phyloP scores from a whole-genome alignment of 2,888 invertebrate species.

The Lysandra bellargus region DNA sequence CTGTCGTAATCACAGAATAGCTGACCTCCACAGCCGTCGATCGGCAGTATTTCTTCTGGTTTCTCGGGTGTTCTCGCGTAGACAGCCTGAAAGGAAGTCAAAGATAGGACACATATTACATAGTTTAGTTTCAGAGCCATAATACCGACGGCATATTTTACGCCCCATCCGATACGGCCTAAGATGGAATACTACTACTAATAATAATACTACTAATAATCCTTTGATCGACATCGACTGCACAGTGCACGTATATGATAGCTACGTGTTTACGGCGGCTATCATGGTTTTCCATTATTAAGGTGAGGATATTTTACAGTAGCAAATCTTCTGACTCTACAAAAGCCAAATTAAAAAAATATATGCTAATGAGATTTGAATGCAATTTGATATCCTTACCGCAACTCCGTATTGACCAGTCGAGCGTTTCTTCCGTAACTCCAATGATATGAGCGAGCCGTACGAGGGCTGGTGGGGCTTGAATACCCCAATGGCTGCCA shows the following conservation, averaged over 20 bases:
- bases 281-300: too few relatives aligned
- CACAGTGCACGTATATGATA: too few relatives aligned
- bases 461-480: constrained; percentile 80
- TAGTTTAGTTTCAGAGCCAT: neutral
- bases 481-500: constrained; percentile 78
- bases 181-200: neutral
- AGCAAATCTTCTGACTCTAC: too few relatives aligned
- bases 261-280: too few relatives aligned
- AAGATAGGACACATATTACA: neutral
- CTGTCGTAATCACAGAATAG: constrained; percentile 72
- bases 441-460: constrained; percentile 77
- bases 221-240: too few relatives aligned
- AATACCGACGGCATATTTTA: neutral
- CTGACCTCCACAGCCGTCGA: constrained; percentile 69
- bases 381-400: constrained; percentile 51
- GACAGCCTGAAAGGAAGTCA: constrained; percentile 62
- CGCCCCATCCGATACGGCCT: neutral
- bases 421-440: constrained; percentile 62
- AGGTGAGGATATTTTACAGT: too few relatives aligned
- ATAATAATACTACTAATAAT: too few relatives aligned
- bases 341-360: neutral
- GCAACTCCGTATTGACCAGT: constrained; percentile 65
- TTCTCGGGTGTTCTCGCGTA: constrained; percentile 67
- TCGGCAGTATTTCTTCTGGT: constrained; percentile 55
- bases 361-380: neutral